phyloP scores from a whole-genome alignment of 2,888 invertebrate genomes.

The Sericinus montela region DNA sequence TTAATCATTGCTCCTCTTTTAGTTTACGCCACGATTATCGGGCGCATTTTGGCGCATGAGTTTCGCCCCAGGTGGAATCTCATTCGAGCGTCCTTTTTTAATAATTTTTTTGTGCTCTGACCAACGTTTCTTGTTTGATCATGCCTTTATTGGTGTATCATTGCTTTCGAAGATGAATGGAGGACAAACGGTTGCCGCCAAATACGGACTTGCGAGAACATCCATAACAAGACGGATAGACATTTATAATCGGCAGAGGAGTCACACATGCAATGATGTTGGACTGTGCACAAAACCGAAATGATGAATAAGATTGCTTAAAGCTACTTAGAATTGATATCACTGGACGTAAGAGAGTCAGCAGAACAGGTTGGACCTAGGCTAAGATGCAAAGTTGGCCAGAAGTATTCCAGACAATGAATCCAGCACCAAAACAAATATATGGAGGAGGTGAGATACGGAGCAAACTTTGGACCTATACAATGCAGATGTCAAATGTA shows the following conservation, averaged over 20 bases:
- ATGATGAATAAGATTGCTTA: background rate
- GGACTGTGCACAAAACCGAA: background rate
- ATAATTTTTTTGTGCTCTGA: constrained; percentile 25
- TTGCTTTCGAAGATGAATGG: constrained; percentile 40
- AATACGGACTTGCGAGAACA: background rate
- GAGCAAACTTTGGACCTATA: background rate
- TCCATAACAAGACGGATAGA: background rate
- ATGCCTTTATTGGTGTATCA: constrained; percentile 45
- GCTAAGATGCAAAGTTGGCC: background rate
- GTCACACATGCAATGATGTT: background rate
- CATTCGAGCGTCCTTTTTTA: constrained; percentile 22
- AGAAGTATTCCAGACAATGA: background rate
- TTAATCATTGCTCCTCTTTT: constrained; percentile 42
- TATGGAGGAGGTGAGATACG: background rate
- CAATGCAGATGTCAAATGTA: background rate
- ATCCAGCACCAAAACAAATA: background rate
- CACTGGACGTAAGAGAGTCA: background rate
- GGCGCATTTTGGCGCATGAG: constrained; percentile 25
- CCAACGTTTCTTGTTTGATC: constrained; percentile 38
- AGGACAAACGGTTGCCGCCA: background rate
- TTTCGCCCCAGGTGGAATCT: constrained; percentile 24
- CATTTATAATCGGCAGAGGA: constrained; percentile 2
- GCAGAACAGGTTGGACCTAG: background rate
- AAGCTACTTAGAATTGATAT: background rate
- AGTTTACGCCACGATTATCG: constrained; percentile 15